Percentiles rank a stretch among this genome's conserved stretches.
Conservation (phyloP, 2,113 vertebrate genomes). For the Corvus cornix region DNA sequence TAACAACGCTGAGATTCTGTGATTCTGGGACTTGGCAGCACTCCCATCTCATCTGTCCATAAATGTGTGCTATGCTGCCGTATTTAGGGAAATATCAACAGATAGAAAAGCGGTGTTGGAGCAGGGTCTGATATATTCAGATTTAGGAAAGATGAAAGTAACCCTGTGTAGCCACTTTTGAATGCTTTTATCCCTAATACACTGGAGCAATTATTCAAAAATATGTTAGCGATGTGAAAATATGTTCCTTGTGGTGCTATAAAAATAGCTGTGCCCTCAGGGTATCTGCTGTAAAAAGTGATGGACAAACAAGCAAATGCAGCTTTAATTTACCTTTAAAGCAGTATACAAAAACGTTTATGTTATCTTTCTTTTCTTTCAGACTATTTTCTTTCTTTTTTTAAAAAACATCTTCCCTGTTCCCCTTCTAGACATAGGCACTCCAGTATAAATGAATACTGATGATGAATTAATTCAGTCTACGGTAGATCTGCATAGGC, state of each 20-base stretch:
- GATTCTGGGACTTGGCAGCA: neutral
- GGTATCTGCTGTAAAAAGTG: neutral
- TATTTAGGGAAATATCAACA: neutral
- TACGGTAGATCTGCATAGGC: neutral
- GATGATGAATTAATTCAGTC: slow-evolving; percentile 51
- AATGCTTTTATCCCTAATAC: slow-evolving; percentile 11
- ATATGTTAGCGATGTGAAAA: neutral
- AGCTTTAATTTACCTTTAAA: slow-evolving; percentile 17
- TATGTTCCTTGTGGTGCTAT: neutral
- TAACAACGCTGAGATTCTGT: neutral
- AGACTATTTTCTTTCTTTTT: neutral
- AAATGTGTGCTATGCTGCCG: fast-evolving
- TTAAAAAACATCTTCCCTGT: neutral
- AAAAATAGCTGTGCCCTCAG: neutral
- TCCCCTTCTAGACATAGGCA: neutral
- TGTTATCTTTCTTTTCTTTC: neutral
- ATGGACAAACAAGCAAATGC: neutral
- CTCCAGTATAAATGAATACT: slow-evolving; percentile 44
- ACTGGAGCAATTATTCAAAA: slow-evolving; percentile 15
- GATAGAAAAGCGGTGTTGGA: neutral
- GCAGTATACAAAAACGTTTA: neutral
- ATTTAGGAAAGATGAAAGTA: neutral
- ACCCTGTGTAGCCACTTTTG: neutral
- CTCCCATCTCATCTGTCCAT: neutral
- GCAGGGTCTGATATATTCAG: neutral